phyloP scores from a whole-genome alignment of 2,113 vertebrate genomes.

The Recurvirostra avosetta region DNA sequence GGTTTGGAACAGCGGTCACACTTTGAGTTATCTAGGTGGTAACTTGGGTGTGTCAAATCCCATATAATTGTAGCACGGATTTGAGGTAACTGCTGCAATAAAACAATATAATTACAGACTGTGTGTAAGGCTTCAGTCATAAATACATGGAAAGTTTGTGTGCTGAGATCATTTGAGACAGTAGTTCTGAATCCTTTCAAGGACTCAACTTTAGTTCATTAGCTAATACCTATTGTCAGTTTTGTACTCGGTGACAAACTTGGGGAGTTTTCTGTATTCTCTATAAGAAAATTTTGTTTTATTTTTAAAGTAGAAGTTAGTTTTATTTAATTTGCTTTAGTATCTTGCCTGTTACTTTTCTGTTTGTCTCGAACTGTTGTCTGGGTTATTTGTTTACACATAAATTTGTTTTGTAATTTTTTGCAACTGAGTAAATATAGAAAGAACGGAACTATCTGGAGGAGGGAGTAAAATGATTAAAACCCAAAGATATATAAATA shows the following conservation, averaged over 20 bases:
- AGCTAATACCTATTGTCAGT: background rate
- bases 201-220: background rate
- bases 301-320: background rate
- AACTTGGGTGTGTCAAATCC: background rate
- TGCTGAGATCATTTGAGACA: background rate
- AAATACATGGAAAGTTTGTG: background rate
- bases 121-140: background rate
- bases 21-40: background rate
- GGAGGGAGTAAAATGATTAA: background rate
- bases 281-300: background rate
- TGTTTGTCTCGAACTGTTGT: background rate
- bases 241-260: background rate
- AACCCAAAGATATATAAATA: background rate
- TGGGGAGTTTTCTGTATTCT: background rate
- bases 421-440: background rate
- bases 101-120: background rate
- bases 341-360: background rate
- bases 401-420: background rate
- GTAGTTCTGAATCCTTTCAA: background rate
- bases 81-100: background rate
- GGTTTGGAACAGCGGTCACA: background rate
- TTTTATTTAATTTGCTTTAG: background rate
- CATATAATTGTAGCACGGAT: background rate
- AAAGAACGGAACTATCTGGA: background rate
- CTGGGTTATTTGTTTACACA: background rate